These are phyloP conservation scores for Bunonema sp. DNA, from an alignment of 2,888 invertebrate genomes.

Conservation along the genomic window DNA sequence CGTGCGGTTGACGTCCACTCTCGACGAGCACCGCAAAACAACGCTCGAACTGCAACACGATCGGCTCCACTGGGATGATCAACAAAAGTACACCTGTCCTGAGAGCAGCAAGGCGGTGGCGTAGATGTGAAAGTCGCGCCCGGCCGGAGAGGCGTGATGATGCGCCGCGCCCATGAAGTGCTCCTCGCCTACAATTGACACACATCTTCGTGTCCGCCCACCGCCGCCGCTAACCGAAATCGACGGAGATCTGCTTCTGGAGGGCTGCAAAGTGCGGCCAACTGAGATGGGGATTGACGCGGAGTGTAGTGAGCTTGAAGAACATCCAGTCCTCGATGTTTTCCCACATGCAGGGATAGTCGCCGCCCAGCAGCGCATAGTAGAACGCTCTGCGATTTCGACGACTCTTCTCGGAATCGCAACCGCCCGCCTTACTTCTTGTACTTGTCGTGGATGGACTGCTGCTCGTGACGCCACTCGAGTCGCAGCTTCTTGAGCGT, in stretches of 20 bases:
- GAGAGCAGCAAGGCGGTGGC: slow-evolving; percentile 35
- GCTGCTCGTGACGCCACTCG: slow-evolving; percentile 34
- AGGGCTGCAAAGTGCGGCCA: slow-evolving; percentile 24
- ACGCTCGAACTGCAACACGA: not conserved
- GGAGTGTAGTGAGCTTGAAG: slow-evolving; percentile 27
- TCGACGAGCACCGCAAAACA: slow-evolving; percentile 12
- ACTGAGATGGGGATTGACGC: slow-evolving; percentile 21
- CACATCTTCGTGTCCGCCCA: not conserved
- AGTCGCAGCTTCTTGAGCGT: slow-evolving; percentile 25
- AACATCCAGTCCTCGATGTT: slow-evolving; percentile 41
- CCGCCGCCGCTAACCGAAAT: slow-evolving; percentile 17
- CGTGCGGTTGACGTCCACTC: slow-evolving; percentile 15
- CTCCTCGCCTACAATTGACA: slow-evolving; percentile 22
- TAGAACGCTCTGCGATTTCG: slow-evolving; percentile 31
- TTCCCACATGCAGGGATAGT: slow-evolving; percentile 6
- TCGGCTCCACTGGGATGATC: not conserved
- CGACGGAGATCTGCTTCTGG: slow-evolving; percentile 30
- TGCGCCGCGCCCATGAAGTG: slow-evolving; percentile 33
- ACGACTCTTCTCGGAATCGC: too few relatives aligned
- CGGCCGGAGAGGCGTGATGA: too few relatives aligned
- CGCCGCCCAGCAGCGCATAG: slow-evolving; percentile 27
- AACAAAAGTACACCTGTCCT: slow-evolving; percentile 14
- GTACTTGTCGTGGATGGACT: slow-evolving; percentile 19
- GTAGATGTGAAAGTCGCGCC: slow-evolving; percentile 21
- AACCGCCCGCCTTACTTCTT: too few relatives aligned